Conservation (phyloP, 2,888 invertebrate species). For the Esperia sulphurella region DNA sequence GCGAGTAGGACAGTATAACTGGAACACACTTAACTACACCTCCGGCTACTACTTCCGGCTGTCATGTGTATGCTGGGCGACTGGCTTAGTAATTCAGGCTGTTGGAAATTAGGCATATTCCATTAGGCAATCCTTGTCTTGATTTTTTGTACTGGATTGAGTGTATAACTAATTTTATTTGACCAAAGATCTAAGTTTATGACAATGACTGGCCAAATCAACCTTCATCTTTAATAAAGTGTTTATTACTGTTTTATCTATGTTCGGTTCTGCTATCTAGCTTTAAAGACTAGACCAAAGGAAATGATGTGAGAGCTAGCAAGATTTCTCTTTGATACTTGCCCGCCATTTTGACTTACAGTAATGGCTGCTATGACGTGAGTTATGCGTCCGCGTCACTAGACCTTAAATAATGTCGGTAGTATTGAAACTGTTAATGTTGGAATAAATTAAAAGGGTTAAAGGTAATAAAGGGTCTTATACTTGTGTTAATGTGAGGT, state of each 20-base stretch:
- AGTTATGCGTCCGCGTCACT: constrained; percentile 69
- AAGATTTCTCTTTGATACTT: constrained; percentile 75
- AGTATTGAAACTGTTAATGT: constrained; percentile 53
- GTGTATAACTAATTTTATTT: too few species aligned
- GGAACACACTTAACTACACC: too few species aligned
- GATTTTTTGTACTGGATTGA: too few species aligned
- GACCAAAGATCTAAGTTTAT: too few species aligned
- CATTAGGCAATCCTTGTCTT: too few species aligned
- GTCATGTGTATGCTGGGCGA: too few species aligned
- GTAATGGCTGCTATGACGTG: constrained; percentile 64
- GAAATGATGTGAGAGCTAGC: constrained; percentile 72
- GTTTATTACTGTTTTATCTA: constrained; percentile 2
- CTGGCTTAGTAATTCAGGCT: too few species aligned
- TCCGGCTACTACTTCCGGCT: too few species aligned
- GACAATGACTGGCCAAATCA: too few species aligned
- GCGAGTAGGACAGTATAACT: too few species aligned
- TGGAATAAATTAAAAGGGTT: constrained; percentile 54
- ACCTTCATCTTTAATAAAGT: neutral
- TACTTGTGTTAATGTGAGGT: too few species aligned
- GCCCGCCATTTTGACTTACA: constrained; percentile 75
- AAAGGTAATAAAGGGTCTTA: constrained; percentile 14
- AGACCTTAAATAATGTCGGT: constrained; percentile 62
- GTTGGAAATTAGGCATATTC: too few species aligned
- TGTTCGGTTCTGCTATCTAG: constrained; percentile 49
- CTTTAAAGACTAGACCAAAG: constrained; percentile 58